Evolutionary conservation across 2,888 invertebrate genomes (phyloP).

Genomic region (Cinara cedri): DNA sequence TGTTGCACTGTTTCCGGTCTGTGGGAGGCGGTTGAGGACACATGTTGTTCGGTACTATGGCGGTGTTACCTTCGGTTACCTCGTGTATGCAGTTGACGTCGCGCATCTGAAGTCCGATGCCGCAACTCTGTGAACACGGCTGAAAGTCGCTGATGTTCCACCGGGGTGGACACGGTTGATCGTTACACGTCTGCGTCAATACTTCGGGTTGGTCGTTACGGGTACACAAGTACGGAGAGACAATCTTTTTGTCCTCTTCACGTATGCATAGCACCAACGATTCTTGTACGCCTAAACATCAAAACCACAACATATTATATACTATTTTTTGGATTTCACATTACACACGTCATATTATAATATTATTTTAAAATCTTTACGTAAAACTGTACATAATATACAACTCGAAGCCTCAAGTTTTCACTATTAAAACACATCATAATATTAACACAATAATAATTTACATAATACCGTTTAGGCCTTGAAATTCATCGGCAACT

Average conservation of each 20-base stretch:
- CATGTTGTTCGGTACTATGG: slow-evolving; percentile 91
- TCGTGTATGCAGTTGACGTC: slow-evolving; percentile 88
- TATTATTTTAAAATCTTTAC: not conserved
- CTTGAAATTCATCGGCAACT: not conserved
- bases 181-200: slow-evolving; percentile 88
- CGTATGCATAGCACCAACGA: slow-evolving; percentile 86
- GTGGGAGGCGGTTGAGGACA: slow-evolving; percentile 90
- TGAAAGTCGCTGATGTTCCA: slow-evolving; percentile 69
- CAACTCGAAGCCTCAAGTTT: slow-evolving; percentile 27
- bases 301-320: not conserved
- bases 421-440: not conserved
- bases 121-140: slow-evolving; percentile 90
- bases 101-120: slow-evolving; percentile 86
- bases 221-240: slow-evolving; percentile 85
- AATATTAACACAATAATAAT: not conserved
- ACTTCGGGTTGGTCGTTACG: slow-evolving; percentile 87
- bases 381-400: not conserved
- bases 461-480: not conserved
- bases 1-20: slow-evolving; percentile 89
- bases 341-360: not conserved
- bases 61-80: slow-evolving; percentile 85
- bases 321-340: not conserved
- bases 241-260: slow-evolving; percentile 84
- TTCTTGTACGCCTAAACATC: slow-evolving; percentile 70
- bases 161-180: slow-evolving; percentile 92